Percentiles rank a stretch among this genome's conserved stretches.
These are phyloP conservation scores for Chrysolina haemoptera DNA, from an alignment of 2,888 invertebrate genomes.

Conservation along the genomic window DNA sequence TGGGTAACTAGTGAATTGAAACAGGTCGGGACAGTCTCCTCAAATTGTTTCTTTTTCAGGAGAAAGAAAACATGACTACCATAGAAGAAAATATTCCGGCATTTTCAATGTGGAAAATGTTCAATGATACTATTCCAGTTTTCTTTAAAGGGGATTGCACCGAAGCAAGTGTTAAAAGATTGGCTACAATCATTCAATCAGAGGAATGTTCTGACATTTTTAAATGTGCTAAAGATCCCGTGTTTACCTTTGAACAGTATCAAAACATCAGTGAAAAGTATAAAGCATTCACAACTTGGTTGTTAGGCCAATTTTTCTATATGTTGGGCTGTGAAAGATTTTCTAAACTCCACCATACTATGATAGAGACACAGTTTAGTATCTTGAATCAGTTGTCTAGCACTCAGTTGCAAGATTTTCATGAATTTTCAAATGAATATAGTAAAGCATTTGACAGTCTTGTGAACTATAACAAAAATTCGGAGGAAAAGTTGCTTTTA, in stretches of 20 bases:
- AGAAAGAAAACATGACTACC: constrained; percentile 37
- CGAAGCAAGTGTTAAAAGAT: constrained; percentile 72
- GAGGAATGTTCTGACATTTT: constrained; percentile 74
- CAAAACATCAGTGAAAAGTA: constrained; percentile 65
- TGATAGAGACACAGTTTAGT: constrained; percentile 74
- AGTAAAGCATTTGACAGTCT: constrained; percentile 68
- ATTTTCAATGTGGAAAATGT: constrained; percentile 75
- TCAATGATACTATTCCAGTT: constrained; percentile 71
- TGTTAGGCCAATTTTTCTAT: constrained; percentile 79
- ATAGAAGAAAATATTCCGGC: constrained; percentile 60
- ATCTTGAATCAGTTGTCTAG: constrained; percentile 72
- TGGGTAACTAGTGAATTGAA: no score
- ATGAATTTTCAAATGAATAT: constrained; percentile 72
- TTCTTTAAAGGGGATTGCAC: constrained; percentile 73
- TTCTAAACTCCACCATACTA: constrained; percentile 71
- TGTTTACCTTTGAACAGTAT: constrained; percentile 71
- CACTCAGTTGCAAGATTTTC: constrained; percentile 72
- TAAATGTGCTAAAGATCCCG: constrained; percentile 71
- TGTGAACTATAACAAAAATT: constrained; percentile 69
- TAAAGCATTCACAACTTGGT: constrained; percentile 77
- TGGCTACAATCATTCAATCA: constrained; percentile 75
- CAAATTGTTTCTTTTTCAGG: not conserved
- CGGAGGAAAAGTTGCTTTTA: constrained; percentile 60
- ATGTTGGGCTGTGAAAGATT: constrained; percentile 74
- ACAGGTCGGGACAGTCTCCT: not conserved